These are phyloP conservation scores for Pelodiscus sinensis DNA, from an alignment of 2,113 vertebrate genomes.

Conservation along the genomic window DNA sequence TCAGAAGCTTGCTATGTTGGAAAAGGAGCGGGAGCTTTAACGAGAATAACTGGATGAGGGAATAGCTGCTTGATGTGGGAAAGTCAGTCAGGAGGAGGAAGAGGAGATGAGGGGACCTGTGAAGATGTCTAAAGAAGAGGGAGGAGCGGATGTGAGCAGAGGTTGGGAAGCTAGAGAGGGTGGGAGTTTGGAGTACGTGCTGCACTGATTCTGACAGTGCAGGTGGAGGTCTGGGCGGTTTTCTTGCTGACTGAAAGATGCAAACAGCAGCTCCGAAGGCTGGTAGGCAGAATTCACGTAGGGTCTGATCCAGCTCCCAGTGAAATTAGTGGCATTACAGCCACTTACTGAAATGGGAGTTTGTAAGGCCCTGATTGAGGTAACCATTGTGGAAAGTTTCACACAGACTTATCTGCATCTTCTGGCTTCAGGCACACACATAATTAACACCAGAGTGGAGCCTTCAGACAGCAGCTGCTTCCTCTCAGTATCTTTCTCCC, in stretches of 20 bases:
- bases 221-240: neutral
- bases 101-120: constrained; percentile 20
- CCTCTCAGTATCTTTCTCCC: neutral
- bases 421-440: neutral
- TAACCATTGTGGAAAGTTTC: constrained; percentile 22
- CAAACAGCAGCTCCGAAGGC: neutral
- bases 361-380: constrained; percentile 17
- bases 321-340: neutral
- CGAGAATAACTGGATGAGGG: neutral
- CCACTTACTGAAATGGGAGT: neutral
- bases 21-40: neutral
- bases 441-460: constrained; percentile 55
- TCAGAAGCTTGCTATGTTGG: neutral
- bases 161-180: constrained; percentile 24
- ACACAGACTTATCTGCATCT: neutral
- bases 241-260: neutral
- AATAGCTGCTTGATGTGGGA: neutral
- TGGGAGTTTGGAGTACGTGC: neutral
- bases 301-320: neutral
- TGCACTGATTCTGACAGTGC: neutral
- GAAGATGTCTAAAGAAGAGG: constrained; percentile 42
- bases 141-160: constrained; percentile 3
- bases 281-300: neutral
- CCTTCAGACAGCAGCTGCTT: constrained; percentile 54
- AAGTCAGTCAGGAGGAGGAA: neutral